These are phyloP conservation scores for Cromileptes altivelis DNA, from an alignment of 2,113 vertebrate genomes.

Conservation along the genomic window DNA sequence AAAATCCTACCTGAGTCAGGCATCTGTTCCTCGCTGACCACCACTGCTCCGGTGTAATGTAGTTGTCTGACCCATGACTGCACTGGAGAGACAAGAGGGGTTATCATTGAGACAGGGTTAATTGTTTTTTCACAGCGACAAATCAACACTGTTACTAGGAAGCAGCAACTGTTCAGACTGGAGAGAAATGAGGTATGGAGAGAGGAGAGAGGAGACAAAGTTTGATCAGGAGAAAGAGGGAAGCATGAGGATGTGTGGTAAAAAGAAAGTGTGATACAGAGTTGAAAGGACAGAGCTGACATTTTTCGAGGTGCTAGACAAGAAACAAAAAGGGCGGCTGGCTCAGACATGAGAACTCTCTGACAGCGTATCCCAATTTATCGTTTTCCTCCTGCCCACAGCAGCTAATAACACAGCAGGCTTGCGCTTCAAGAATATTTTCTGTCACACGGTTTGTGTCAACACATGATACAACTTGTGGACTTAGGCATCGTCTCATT, in stretches of 20 bases:
- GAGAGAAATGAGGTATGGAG: neutral
- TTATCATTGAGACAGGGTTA: neutral
- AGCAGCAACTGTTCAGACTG: neutral
- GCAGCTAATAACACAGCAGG: slow-evolving; percentile 3
- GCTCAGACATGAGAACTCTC: slow-evolving; percentile 26
- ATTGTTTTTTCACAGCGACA: slow-evolving; percentile 14
- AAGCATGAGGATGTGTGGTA: neutral
- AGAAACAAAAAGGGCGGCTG: slow-evolving; percentile 11
- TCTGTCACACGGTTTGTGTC: neutral
- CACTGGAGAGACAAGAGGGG: slow-evolving; percentile 55
- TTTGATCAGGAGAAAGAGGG: neutral
- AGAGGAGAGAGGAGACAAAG: neutral
- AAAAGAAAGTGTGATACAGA: neutral
- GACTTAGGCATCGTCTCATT: slow-evolving; percentile 27
- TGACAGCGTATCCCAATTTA: slow-evolving; percentile 24
- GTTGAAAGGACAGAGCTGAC: slow-evolving; percentile 4
- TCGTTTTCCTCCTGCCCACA: neutral
- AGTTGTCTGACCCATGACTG: slow-evolving; percentile 67
- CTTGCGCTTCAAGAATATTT: neutral
- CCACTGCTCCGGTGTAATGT: slow-evolving; percentile 79
- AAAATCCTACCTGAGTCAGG: slow-evolving; percentile 58
- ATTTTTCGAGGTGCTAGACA: slow-evolving; percentile 25
- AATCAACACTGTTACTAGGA: neutral
- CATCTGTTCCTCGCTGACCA: slow-evolving; percentile 54
- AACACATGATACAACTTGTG: neutral